phyloP scores from a whole-genome alignment of 2,797 vertebrate species.

The Synanceia verrucosa region DNA sequence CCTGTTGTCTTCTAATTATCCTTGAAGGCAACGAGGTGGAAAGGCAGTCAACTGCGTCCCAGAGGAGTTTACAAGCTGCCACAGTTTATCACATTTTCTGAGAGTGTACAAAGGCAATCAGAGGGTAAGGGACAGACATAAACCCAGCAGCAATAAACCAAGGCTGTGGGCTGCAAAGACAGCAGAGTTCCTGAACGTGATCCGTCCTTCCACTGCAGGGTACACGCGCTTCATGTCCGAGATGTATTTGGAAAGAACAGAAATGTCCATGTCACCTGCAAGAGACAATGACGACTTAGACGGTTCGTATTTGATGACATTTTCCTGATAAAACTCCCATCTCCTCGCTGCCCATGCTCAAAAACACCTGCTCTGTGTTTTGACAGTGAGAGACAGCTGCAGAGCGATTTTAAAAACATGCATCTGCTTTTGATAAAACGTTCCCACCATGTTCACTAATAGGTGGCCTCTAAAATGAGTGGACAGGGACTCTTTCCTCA shows the following conservation, averaged over 20 bases:
- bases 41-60: conserved; percentile 14
- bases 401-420: neutral
- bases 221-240: conserved; percentile 84
- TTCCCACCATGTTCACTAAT: neutral
- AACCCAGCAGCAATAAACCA: conserved; percentile 49
- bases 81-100: conserved; percentile 17
- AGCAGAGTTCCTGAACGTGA: conserved; percentile 81
- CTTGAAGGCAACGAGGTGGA: neutral
- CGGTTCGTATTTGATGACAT: neutral
- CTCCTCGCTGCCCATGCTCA: neutral
- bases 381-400: neutral
- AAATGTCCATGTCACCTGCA: conserved; percentile 86
- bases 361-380: neutral
- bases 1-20: conserved; percentile 6
- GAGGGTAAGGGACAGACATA: conserved; percentile 34
- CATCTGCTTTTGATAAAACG: neutral
- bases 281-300: neutral
- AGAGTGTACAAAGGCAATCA: conserved; percentile 24
- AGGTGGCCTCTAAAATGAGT: neutral
- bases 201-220: conserved; percentile 88
- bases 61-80: neutral
- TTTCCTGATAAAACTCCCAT: neutral
- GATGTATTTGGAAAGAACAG: conserved; percentile 86
- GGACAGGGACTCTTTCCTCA: neutral
- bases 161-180: conserved; percentile 12